Evolutionary conservation across 2,888 invertebrate species (phyloP).

Genomic region (Odontothrips loti): DNA sequence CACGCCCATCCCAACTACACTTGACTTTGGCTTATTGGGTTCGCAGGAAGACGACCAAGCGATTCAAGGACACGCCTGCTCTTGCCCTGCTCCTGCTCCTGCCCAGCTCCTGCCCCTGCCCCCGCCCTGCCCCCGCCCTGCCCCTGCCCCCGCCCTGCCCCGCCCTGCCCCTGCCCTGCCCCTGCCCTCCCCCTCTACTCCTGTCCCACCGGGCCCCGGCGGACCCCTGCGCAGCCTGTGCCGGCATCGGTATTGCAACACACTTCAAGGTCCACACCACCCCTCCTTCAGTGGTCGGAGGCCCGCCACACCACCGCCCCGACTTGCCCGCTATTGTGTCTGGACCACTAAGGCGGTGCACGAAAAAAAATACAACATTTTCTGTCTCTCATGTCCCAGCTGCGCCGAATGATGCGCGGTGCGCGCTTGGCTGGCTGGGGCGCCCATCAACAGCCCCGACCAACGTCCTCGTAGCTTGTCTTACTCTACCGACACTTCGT

Average conservation of each 20-base stretch:
- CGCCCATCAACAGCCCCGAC: too few species aligned
- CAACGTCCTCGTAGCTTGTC: too few species aligned
- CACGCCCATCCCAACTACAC: too few species aligned
- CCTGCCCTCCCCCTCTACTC: constrained; percentile 34
- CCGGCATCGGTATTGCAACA: constrained; percentile 16
- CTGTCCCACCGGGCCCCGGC: constrained; percentile 12
- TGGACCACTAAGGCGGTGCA: too few species aligned
- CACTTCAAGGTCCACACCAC: background rate
- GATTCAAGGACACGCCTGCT: background rate
- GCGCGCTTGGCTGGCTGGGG: too few species aligned
- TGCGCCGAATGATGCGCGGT: too few species aligned
- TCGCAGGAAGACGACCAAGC: constrained; percentile 23
- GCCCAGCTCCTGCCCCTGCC: constrained; percentile 37
- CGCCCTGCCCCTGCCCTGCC: constrained; percentile 15
- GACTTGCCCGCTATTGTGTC: too few species aligned
- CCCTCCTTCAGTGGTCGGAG: background rate
- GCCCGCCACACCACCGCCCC: too few species aligned
- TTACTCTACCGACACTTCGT: too few species aligned
- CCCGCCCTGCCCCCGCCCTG: constrained; percentile 32
- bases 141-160: constrained; percentile 20
- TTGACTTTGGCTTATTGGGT: too few species aligned
- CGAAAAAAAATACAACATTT: too few species aligned
- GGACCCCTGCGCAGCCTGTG: background rate
- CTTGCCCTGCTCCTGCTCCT: constrained; percentile 35
- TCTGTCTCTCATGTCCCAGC: too few species aligned